Evolutionary conservation across 2,888 invertebrate genomes (phyloP).

Genomic region (Pediacus dermestoides): DNA sequence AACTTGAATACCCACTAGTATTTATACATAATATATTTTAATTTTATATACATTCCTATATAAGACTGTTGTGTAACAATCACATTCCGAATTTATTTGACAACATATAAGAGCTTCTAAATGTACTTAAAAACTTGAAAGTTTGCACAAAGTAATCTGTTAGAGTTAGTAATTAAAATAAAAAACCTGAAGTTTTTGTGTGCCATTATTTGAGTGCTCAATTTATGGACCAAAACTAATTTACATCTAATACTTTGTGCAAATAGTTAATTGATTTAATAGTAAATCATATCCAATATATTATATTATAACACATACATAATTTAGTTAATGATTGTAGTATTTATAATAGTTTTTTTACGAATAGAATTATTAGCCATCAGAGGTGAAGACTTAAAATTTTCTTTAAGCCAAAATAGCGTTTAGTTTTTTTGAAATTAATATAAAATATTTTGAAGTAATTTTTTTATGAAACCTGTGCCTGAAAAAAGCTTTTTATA

Average conservation of each 20-base stretch:
- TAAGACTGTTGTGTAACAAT: slow-evolving; percentile 19
- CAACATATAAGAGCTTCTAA: background rate
- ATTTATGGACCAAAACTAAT: too few relatives aligned
- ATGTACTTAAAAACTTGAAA: too few relatives aligned
- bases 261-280: too few relatives aligned
- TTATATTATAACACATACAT: too few relatives aligned
- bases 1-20: background rate
- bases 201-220: too few relatives aligned
- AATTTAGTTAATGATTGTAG: slow-evolving; percentile 15
- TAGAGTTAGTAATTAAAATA: too few relatives aligned
- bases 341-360: slow-evolving; percentile 22
- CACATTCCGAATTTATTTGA: slow-evolving; percentile 20
- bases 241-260: too few relatives aligned
- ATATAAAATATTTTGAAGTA: slow-evolving; percentile 10
- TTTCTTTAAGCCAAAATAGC: slow-evolving; percentile 18
- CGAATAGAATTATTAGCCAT: slow-evolving; percentile 29
- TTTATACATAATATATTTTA: slow-evolving; percentile 2
- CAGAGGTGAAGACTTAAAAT: slow-evolving; percentile 34
- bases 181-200: too few relatives aligned
- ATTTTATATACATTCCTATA: slow-evolving; percentile 14
- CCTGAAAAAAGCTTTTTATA: slow-evolving; percentile 36
- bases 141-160: too few relatives aligned
- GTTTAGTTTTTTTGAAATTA: slow-evolving; percentile 2
- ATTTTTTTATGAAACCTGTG: slow-evolving; percentile 34
- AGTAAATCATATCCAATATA: too few relatives aligned